Evolutionary conservation across 2,888 invertebrate genomes (phyloP).

Genomic region (Pseudococcus viburni): DNA sequence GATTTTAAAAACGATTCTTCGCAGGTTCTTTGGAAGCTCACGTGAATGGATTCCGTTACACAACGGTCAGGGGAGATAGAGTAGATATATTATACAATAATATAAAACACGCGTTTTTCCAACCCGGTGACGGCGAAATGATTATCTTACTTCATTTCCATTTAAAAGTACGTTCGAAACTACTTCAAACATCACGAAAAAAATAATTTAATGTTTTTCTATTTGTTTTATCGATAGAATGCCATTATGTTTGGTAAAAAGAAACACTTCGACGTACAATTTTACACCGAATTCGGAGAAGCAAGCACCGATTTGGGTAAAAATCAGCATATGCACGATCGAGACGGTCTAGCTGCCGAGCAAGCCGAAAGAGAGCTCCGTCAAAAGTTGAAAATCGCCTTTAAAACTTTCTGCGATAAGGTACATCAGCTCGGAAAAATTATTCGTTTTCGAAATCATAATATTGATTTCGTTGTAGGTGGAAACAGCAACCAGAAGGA

Average conservation of each 20-base stretch:
- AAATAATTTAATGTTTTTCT: too few relatives aligned
- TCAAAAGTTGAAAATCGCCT: constrained; percentile 96
- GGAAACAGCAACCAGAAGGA: constrained; percentile 94
- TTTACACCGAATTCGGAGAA: constrained; percentile 99
- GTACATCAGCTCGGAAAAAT: constrained; percentile 72
- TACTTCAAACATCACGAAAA: too few relatives aligned
- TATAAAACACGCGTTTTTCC: constrained; percentile 99
- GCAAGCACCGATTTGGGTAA: constrained; percentile 99
- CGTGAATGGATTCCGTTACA: constrained; percentile 95
- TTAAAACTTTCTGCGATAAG: constrained; percentile 98
- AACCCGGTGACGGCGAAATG: constrained; percentile 99
- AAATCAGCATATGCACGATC: constrained; percentile 99
- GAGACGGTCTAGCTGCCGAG: constrained; percentile 98
- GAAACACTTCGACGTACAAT: constrained; percentile 98
- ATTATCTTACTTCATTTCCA: constrained; percentile 99
- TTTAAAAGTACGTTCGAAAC: constrained; percentile 78
- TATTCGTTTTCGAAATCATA: too few relatives aligned
- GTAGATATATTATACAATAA: constrained; percentile 99
- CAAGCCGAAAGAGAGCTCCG: constrained; percentile 97
- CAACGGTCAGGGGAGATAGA: constrained; percentile 99
- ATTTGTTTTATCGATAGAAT: constrained; percentile 75
- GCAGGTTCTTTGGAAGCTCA: constrained; percentile 90
- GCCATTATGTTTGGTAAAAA: constrained; percentile 99
- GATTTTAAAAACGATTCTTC: constrained; percentile 6
- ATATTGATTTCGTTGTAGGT: constrained; percentile 72